A percentile compares a stretch with the other conserved stretches of the same genome.
Conservation (phyloP, 2,888 invertebrate genomes). For the Trisateles emortualis region DNA sequence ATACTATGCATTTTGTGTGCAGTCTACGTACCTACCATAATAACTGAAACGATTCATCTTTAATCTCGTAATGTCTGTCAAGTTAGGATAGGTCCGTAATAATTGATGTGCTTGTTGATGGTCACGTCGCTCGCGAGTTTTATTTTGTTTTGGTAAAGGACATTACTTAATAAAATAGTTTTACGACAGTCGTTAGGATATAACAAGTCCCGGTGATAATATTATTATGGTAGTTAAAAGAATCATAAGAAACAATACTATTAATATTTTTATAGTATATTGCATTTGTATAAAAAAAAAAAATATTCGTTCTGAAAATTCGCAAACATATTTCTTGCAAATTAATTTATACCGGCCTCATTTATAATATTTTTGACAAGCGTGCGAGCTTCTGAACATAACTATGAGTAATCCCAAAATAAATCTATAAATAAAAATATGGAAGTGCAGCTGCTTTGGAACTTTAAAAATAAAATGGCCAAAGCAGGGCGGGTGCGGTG, state of each 20-base stretch:
- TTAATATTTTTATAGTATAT: too few species aligned
- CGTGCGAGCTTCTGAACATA: background rate
- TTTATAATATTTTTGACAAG: background rate
- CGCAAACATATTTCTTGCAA: too few species aligned
- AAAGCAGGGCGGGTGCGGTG: slow-evolving; percentile 46
- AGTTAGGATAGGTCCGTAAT: slow-evolving; percentile 32
- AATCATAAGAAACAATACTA: background rate
- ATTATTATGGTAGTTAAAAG: background rate
- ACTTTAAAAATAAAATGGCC: slow-evolving; percentile 53
- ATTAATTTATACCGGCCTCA: too few species aligned
- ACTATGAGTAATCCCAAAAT: too few species aligned
- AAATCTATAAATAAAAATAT: slow-evolving; percentile 16
- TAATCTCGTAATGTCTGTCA: slow-evolving; percentile 5
- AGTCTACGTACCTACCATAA: slow-evolving; percentile 2
- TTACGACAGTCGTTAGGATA: slow-evolving; percentile 19
- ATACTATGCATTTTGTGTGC: slow-evolving; percentile 20
- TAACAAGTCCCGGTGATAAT: slow-evolving; percentile 3
- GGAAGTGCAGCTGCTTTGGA: slow-evolving; percentile 41
- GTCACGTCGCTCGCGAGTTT: slow-evolving; percentile 3
- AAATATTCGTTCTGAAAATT: too few species aligned
- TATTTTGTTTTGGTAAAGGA: slow-evolving; percentile 13
- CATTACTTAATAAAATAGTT: slow-evolving; percentile 1
- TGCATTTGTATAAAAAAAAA: too few species aligned
- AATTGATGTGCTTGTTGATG: slow-evolving; percentile 25
- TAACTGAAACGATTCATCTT: background rate